Conservation (phyloP, 2,888 invertebrate genomes). For the Eilema depressum region DNA sequence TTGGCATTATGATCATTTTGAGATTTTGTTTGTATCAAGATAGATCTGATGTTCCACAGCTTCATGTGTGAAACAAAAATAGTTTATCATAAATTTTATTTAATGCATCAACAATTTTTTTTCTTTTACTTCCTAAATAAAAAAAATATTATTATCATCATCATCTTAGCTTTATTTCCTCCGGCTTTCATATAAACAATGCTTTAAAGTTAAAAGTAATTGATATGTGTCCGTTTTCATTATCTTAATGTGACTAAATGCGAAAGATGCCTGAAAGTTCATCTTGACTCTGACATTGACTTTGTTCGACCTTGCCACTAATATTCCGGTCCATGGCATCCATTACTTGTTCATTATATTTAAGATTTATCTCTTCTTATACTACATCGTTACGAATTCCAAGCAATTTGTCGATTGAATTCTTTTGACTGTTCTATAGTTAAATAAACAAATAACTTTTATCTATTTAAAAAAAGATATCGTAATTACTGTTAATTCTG, state of each 20-base stretch:
- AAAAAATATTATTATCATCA: no score
- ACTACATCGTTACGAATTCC: neutral
- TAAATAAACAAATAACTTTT: neutral
- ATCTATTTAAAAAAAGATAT: neutral
- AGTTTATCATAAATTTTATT: no score
- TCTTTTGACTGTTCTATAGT: neutral
- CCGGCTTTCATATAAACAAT: no score
- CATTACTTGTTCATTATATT: neutral
- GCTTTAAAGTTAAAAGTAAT: no score
- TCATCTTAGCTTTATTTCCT: no score
- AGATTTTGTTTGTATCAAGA: no score
- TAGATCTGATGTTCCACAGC: no score
- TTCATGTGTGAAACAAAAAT: no score
- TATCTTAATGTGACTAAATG: neutral
- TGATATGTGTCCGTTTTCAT: neutral
- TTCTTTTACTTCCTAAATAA: no score
- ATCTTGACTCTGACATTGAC: constrained; percentile 2
- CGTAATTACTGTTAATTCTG: neutral
- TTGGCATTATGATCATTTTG: no score
- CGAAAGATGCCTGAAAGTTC: constrained; percentile 2
- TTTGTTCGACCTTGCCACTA: neutral
- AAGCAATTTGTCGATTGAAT: no score
- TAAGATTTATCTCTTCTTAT: neutral
- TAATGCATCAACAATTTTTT: no score
- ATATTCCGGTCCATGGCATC: neutral